Percentiles rank a stretch among this genome's conserved stretches.
Conservation (phyloP, 2,113 vertebrate species). For the Melanerpes aurifrons region DNA sequence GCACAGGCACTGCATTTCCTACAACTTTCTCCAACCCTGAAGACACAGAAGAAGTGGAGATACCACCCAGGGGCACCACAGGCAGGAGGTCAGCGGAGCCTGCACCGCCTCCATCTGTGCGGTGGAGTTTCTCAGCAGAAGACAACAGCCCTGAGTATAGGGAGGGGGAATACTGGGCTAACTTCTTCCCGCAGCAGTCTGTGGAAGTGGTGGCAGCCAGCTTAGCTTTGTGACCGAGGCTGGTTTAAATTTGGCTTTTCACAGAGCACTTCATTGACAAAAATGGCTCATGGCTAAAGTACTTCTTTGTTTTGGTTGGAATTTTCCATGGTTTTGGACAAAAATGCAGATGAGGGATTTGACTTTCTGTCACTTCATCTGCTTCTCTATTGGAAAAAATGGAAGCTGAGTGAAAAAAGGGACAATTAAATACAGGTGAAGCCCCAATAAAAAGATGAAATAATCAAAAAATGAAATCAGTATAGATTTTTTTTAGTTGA, state of each 20-base stretch:
- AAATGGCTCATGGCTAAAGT: conserved; percentile 48
- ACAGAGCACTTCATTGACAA: conserved; percentile 1
- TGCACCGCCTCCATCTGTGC: not conserved
- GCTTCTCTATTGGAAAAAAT: not conserved
- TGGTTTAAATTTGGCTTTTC: conserved; percentile 47
- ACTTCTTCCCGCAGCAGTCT: not conserved
- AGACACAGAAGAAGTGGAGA: not conserved
- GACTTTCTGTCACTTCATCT: conserved; percentile 45
- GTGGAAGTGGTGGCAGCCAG: not conserved
- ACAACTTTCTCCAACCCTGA: not conserved
- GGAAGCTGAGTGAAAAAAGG: conserved; percentile 12
- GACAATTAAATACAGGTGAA: not conserved
- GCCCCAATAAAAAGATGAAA: not conserved
- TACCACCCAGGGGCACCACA: not conserved
- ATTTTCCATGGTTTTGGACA: conserved; percentile 17
- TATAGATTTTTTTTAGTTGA: not conserved
- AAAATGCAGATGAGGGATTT: not conserved
- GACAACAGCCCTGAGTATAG: not conserved
- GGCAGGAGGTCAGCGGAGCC: not conserved
- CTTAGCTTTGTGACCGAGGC: not conserved
- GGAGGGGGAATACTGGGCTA: not conserved
- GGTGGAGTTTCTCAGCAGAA: not conserved
- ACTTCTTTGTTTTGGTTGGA: conserved; percentile 29
- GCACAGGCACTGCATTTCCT: not conserved
- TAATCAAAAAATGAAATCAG: not conserved